These are phyloP conservation scores for Scalopus aquaticus DNA, from an alignment of 2,113 vertebrate species.

Conservation along the genomic window DNA sequence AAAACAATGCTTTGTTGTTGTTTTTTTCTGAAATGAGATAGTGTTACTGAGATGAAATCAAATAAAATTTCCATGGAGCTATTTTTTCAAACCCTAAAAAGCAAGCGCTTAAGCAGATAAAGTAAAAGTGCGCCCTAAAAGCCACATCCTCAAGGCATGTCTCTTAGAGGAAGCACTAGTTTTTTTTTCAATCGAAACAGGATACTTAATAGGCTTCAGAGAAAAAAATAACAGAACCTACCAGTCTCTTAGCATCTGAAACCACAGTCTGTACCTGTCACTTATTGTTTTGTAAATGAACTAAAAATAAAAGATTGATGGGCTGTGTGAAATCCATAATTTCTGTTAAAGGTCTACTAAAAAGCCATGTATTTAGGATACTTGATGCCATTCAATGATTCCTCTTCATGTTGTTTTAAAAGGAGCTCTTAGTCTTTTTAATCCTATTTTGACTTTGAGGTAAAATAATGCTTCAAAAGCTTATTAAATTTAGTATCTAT, in stretches of 20 bases:
- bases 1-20: neutral
- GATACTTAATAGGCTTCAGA: constrained; percentile 54
- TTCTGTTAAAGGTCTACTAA: constrained; percentile 18
- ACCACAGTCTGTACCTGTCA: constrained; percentile 50
- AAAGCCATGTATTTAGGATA: neutral
- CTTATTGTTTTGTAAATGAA: constrained; percentile 53
- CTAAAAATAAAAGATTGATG: constrained; percentile 58
- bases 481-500: neutral
- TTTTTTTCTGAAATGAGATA: neutral
- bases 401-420: neutral
- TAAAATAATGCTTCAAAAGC: neutral
- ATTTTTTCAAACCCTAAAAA: neutral
- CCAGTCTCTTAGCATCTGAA: constrained; percentile 32
- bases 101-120: constrained; percentile 19
- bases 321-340: neutral
- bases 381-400: neutral
- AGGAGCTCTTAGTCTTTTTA: neutral
- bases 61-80: constrained; percentile 24
- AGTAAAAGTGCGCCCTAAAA: neutral
- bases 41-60: neutral
- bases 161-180: constrained; percentile 40
- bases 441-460: neutral
- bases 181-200: constrained; percentile 44
- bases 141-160: constrained; percentile 56
- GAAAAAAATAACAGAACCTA: constrained; percentile 40